Base-by-base conservation (phyloP, 2,888 invertebrate species). In the Apantesis nais region DNA sequence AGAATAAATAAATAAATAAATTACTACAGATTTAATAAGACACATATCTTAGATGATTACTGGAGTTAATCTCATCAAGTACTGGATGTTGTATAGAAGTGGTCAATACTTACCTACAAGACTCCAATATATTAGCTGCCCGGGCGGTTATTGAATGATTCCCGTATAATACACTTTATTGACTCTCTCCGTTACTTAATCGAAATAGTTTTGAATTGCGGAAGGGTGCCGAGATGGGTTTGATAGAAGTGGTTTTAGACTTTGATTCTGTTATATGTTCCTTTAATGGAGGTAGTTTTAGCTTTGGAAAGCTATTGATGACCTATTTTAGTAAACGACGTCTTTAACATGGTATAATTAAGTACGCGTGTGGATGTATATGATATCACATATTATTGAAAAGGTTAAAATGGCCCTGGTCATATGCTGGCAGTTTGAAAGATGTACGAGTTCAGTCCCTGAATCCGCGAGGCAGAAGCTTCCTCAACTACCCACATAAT, bases 101-200 rank as follows among this genome's bases (percentile, higher is more conserved):
- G 62, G 67, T 68, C 72, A 73, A 75, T 80, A 73, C 67, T 68
- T 74, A 79, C 75, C 70, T 74, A 75, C 65, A n/a, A 55, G 48
- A 19, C 58, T 64, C 72, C 72, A 72, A 83, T 84, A 86, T 82
- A 83, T 85, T 81, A 84, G 75, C 72, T 74, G 66, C 60, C 48
- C 62, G 75, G 78, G 77, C 78, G 80, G 81, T 82, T 85, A 83
- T 85, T 79, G 82, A 83, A 79, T 81, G 82, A 81, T 79, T 74
- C 78, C 76, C 65, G 78, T 76, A 77, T 82, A 82, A 80, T 81
- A 73, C 76, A 68, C 68, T 41, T 77, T 82, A 85, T 87, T 84
- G 83, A 85, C 83, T 82, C 75, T 31, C 25, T 66, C 63, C 44
- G 65, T 74, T 73, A 62, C 37, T 75, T 86, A 86, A 86, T 86